Evolutionary conservation across 2,797 vertebrate genomes (phyloP), one percentile per base, ranked within the genome.

Genomic region (Pseudochirops cupreus): DNA sequence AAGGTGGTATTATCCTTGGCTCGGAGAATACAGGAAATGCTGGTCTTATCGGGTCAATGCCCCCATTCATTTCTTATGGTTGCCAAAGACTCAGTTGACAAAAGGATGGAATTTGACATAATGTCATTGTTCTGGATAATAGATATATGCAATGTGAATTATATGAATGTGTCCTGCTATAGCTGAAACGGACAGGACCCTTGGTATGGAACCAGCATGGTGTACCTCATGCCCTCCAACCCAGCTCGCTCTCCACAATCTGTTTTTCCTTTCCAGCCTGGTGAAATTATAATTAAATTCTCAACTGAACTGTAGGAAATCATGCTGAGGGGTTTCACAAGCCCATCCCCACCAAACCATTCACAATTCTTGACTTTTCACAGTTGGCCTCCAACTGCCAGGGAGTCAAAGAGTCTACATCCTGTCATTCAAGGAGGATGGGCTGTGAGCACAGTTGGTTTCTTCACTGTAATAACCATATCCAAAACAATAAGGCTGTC

Each of bases 181-280:
- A 96, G 97, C 31, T 96, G 97, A 98, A 97, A 97, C 93, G 97
- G 98, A 98, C 59, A 96, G 94, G 94, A 98, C 90, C 92, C 62
- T 90, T 87, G 96, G 96, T 98, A 98, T 56, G 94, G 54, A 96
- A 92, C 95, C 94, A 67, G 92, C 95, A 97, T 96, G 95, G 92
- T 82, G 91, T 96, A 62, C 96, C 96, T 97, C 33, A 0, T 97
- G 98, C 97, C 97, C 74, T 98, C 93, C 96, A 97, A 98, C 97
- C 98, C 96, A 95, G 97, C 90, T 90, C 97, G 97, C 97, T 98
- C 97, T 97, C 97, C 89, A 92, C 97, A 98, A 98, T 98, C 96
- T 90, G 98, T 98, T 98, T 98, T 98, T 98, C 98, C 98, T 98
- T 98, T 98, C 98, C 97, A 96, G 97, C 96, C 97, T 97, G 97